Evolutionary conservation across 2,797 vertebrate species (phyloP).

Genomic region (Macroramphosus scolopax): DNA sequence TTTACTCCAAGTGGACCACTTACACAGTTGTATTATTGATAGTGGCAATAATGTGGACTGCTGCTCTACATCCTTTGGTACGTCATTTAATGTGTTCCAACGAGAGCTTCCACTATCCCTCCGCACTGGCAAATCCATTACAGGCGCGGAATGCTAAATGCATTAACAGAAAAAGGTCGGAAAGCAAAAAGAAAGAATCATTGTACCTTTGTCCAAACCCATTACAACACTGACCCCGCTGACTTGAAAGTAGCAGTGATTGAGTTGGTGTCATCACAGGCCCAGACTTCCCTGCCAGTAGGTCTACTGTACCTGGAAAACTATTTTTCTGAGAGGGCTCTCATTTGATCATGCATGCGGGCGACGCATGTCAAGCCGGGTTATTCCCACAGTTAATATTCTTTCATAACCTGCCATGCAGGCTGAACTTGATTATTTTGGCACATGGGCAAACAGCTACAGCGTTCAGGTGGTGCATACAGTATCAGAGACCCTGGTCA

Average conservation of each 20-base stretch:
- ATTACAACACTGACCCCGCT: conserved; percentile 76
- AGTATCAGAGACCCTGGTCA: conserved; percentile 75
- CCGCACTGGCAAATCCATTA: conserved; percentile 77
- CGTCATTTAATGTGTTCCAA: conserved; percentile 73
- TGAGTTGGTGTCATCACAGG: conserved; percentile 76
- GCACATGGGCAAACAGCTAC: conserved; percentile 80
- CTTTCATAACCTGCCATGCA: conserved; percentile 84
- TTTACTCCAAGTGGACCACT: conserved; percentile 73
- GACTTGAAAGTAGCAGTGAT: conserved; percentile 77
- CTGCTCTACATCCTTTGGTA: conserved; percentile 68
- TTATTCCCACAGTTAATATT: conserved; percentile 87
- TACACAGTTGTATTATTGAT: conserved; percentile 77
- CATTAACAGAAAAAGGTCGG: conserved; percentile 72
- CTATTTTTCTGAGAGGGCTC: conserved; percentile 69
- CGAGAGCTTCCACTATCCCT: conserved; percentile 65
- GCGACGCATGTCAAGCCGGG: conserved; percentile 80
- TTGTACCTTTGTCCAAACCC: conserved; percentile 74
- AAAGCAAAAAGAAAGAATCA: conserved; percentile 64
- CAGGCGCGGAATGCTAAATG: conserved; percentile 70
- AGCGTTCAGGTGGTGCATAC: conserved; percentile 74
- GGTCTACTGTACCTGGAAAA: conserved; percentile 75
- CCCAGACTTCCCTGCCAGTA: conserved; percentile 72
- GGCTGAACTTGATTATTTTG: conserved; percentile 85
- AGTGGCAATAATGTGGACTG: conserved; percentile 71
- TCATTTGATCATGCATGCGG: conserved; percentile 77